Percentiles rank a stretch among this genome's conserved stretches.
These are phyloP conservation scores for Phylloscopus trochiloides DNA, from an alignment of 2,113 vertebrate species.

Conservation along the genomic window DNA sequence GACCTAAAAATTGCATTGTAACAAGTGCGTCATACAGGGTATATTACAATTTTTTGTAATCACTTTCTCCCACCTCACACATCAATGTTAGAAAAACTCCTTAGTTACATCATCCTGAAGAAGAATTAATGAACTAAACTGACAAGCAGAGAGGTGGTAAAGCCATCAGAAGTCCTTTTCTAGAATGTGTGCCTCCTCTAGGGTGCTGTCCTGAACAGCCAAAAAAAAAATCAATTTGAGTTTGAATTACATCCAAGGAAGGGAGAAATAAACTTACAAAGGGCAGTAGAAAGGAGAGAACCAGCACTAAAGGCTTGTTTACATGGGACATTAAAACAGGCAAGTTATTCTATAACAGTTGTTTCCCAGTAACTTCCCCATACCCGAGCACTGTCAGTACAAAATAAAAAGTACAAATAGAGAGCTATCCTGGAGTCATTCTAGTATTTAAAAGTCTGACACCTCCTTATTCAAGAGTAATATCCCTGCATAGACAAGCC, in stretches of 20 bases:
- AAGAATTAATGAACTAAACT: not conserved
- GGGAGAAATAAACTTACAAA: not conserved
- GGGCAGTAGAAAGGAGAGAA: not conserved
- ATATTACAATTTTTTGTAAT: not conserved
- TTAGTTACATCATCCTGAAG: not conserved
- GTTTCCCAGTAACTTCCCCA: not conserved
- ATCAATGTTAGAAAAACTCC: not conserved
- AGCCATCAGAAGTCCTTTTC: not conserved
- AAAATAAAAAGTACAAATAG: not conserved
- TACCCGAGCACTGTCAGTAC: not conserved
- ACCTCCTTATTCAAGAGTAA: constrained; percentile 36
- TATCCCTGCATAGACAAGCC: constrained; percentile 29
- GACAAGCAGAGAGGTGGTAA: not conserved
- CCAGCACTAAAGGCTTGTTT: not conserved
- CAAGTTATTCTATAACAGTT: not conserved
- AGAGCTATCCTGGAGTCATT: not conserved
- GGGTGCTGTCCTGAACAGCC: not conserved
- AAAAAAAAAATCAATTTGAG: not conserved
- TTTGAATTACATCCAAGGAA: not conserved
- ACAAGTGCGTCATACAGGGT: not conserved
- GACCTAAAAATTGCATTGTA: not conserved
- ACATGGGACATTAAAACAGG: not conserved
- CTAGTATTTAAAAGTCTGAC: constrained; percentile 3
- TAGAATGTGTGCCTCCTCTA: not conserved
- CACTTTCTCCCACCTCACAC: not conserved